Percentiles rank a stretch among this genome's conserved stretches.
These are phyloP conservation scores for Manduca sexta DNA, from an alignment of 1,140 invertebrate genomes.

Conservation along the genomic window DNA sequence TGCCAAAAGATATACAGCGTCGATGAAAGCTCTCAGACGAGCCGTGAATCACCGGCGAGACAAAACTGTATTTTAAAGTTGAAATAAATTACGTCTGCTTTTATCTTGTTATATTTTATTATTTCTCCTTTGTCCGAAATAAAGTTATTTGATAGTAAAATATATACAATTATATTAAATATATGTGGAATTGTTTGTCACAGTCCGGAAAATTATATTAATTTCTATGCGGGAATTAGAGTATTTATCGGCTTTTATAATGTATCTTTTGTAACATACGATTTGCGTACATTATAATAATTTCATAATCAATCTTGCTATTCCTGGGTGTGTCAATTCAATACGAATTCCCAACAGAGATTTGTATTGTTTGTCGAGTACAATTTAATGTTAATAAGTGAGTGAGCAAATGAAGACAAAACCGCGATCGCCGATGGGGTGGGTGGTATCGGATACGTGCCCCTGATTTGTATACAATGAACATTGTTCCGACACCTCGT, in stretches of 20 bases:
- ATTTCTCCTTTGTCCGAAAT: not conserved
- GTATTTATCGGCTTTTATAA: too few relatives aligned
- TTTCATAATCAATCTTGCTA: too few relatives aligned
- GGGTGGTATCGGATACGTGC: not conserved
- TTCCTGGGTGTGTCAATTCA: too few relatives aligned
- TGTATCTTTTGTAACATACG: too few relatives aligned
- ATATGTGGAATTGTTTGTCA: not conserved
- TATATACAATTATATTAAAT: not conserved
- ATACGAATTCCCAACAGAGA: too few relatives aligned
- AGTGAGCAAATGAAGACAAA: not conserved
- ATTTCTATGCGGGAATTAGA: too few relatives aligned
- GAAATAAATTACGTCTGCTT: too few relatives aligned
- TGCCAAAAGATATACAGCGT: slow-evolving; percentile 14
- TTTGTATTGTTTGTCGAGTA: not conserved
- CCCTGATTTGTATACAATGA: slow-evolving; percentile 65
- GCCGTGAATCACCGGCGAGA: not conserved
- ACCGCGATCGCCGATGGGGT: not conserved
- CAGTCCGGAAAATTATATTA: too few relatives aligned
- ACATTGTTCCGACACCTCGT: slow-evolving; percentile 46
- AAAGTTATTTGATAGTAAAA: not conserved
- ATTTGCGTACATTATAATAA: too few relatives aligned
- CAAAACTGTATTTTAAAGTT: too few relatives aligned
- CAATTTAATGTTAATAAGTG: not conserved
- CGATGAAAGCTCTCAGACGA: slow-evolving; percentile 1
- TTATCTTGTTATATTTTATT: too few relatives aligned